Evolutionary conservation across 2,797 vertebrate species (phyloP).

Genomic region (Chelmon rostratus): DNA sequence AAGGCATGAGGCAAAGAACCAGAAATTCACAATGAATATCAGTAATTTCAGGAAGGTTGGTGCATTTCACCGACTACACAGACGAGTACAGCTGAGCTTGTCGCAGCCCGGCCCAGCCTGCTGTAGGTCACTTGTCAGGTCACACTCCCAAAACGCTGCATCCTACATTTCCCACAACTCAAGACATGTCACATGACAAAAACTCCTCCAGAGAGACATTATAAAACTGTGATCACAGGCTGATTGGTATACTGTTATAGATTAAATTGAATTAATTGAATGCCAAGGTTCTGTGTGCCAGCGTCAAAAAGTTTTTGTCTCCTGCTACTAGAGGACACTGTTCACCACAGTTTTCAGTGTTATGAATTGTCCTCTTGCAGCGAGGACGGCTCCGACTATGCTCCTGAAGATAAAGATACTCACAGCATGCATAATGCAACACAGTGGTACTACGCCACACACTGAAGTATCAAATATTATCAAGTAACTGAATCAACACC

Average conservation of each 20-base stretch:
- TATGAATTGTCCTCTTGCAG: neutral
- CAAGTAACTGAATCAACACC: neutral
- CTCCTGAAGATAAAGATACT: slow-evolving; percentile 5
- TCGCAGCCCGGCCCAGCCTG: neutral
- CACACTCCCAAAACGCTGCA: slow-evolving; percentile 3
- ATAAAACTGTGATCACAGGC: too few species aligned
- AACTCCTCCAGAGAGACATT: neutral
- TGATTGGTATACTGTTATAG: too few species aligned
- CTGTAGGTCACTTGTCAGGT: neutral
- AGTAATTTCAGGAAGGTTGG: neutral
- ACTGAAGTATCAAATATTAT: neutral
- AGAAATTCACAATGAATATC: neutral
- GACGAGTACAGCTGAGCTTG: neutral
- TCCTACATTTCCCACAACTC: slow-evolving; percentile 17
- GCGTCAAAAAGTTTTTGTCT: neutral
- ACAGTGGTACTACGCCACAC: neutral
- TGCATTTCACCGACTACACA: neutral
- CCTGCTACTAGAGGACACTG: neutral
- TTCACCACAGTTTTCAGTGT: neutral
- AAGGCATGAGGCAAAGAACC: neutral
- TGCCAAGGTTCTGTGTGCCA: neutral
- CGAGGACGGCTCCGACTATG: neutral
- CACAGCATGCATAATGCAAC: neutral
- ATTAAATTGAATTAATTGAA: neutral
- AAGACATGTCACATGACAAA: slow-evolving; percentile 8